Conservation (phyloP, 2,888 invertebrate species). For the Folsomia candida region DNA sequence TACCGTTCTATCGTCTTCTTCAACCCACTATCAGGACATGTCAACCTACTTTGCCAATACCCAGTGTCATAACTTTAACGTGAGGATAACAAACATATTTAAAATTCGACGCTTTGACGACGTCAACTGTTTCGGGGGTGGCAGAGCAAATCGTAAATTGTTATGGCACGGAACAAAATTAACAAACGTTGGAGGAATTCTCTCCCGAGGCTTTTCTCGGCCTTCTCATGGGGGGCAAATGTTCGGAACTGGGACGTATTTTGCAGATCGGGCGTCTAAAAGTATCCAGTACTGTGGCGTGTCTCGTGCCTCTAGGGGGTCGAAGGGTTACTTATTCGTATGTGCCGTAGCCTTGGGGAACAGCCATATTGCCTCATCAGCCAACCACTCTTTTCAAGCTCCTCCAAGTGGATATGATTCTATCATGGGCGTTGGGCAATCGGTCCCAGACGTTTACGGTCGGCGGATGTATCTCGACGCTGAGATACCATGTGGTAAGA, state of each 20-base stretch:
- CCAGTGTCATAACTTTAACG: slow-evolving; percentile 2
- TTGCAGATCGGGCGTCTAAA: slow-evolving; percentile 30
- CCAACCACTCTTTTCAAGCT: background rate
- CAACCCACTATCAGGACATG: background rate
- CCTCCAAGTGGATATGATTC: slow-evolving; percentile 10
- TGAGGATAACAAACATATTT: background rate
- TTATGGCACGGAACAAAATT: slow-evolving; percentile 12
- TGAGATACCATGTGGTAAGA: slow-evolving; percentile 8
- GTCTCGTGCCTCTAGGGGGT: background rate
- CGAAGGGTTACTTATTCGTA: slow-evolving; percentile 22
- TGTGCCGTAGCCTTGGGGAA: slow-evolving; percentile 35
- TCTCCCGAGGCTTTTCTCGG: background rate
- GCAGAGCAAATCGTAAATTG: background rate
- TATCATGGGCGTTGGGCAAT: slow-evolving; percentile 15
- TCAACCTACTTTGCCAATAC: slow-evolving; percentile 4
- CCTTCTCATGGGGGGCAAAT: slow-evolving; percentile 1
- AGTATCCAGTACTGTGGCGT: slow-evolving; percentile 23
- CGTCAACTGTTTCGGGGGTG: background rate
- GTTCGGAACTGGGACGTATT: slow-evolving; percentile 23
- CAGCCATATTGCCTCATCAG: slow-evolving; percentile 8
- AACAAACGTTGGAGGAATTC: slow-evolving; percentile 1
- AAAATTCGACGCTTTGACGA: background rate
- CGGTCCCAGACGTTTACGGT: slow-evolving; percentile 4
- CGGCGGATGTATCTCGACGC: background rate
- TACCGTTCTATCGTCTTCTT: background rate